A percentile compares a stretch with the other conserved stretches of the same genome.
phyloP scores from a whole-genome alignment of 2,888 invertebrate species.

The Patella ulyssiponensis region DNA sequence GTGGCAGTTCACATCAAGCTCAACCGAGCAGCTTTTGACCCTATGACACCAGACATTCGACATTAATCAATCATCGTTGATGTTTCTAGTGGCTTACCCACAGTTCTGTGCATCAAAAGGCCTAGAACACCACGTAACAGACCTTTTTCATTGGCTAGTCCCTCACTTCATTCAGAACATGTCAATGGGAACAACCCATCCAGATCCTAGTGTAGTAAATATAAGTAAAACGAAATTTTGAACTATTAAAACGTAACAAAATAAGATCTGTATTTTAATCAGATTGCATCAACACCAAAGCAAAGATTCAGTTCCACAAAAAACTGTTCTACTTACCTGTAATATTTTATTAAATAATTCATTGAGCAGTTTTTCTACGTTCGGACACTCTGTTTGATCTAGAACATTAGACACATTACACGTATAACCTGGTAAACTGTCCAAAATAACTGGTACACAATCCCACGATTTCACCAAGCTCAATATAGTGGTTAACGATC shows the following conservation, averaged over 20 bases:
- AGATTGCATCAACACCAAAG: neutral
- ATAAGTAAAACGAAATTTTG: neutral
- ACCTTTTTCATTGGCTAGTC: too few relatives aligned
- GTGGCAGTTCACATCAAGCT: too few relatives aligned
- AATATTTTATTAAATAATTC: constrained; percentile 63
- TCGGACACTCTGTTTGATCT: constrained; percentile 68
- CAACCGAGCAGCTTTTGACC: too few relatives aligned
- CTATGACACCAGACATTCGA: too few relatives aligned
- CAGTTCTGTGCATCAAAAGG: too few relatives aligned
- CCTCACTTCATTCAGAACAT: too few relatives aligned
- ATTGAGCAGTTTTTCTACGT: constrained; percentile 58
- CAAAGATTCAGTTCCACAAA: too few relatives aligned
- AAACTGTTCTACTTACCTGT: constrained; percentile 46
- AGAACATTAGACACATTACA: constrained; percentile 72
- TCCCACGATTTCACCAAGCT: constrained; percentile 76
- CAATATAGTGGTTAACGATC: constrained; percentile 75
- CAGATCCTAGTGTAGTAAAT: too few relatives aligned
- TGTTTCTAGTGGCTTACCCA: neutral
- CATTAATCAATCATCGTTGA: too few relatives aligned
- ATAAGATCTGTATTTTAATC: too few relatives aligned
- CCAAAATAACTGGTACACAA: constrained; percentile 75
- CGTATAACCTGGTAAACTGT: constrained; percentile 73
- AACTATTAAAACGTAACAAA: neutral
- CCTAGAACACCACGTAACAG: too few relatives aligned
- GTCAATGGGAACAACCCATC: too few relatives aligned